A percentile compares a stretch with the other conserved stretches of the same genome.
These are phyloP conservation scores for Acheta domesticus DNA, from an alignment of 2,888 invertebrate genomes.

Conservation along the genomic window DNA sequence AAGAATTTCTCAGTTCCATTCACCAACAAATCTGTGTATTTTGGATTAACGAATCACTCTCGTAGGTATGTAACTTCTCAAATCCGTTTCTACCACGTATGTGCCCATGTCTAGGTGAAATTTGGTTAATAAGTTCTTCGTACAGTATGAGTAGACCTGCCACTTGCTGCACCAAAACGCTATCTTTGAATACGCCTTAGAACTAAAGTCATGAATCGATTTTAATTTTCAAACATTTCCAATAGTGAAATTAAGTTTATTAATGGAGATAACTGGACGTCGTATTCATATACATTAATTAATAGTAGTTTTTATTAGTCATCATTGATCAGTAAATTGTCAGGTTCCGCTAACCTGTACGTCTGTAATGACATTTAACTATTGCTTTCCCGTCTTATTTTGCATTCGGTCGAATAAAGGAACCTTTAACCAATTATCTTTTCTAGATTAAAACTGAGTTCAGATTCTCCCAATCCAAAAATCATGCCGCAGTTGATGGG, in stretches of 20 bases:
- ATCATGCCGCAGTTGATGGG: background rate
- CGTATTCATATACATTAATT: too few species aligned
- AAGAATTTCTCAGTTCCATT: background rate
- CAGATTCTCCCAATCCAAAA: background rate
- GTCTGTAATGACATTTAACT: too few species aligned
- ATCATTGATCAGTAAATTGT: too few species aligned
- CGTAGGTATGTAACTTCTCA: too few species aligned
- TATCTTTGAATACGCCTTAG: slow-evolving; percentile 27
- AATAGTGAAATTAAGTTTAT: slow-evolving; percentile 1
- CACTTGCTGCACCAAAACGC: slow-evolving; percentile 21
- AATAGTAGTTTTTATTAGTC: too few species aligned
- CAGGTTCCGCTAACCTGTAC: too few species aligned
- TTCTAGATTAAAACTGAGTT: background rate
- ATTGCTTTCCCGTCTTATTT: too few species aligned
- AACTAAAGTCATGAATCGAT: slow-evolving; percentile 33
- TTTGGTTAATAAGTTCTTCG: background rate
- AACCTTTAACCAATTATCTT: background rate
- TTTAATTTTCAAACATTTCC: slow-evolving; percentile 24
- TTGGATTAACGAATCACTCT: too few species aligned
- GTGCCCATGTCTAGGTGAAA: background rate
- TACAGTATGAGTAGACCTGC: background rate
- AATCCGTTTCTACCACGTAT: too few species aligned
- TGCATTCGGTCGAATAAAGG: too few species aligned
- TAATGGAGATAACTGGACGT: background rate
- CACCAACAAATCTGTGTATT: too few species aligned